Evolutionary conservation across 2,888 invertebrate species (phyloP), one percentile per base, ranked within the genome.

Genomic region (Agelastica alni): DNA sequence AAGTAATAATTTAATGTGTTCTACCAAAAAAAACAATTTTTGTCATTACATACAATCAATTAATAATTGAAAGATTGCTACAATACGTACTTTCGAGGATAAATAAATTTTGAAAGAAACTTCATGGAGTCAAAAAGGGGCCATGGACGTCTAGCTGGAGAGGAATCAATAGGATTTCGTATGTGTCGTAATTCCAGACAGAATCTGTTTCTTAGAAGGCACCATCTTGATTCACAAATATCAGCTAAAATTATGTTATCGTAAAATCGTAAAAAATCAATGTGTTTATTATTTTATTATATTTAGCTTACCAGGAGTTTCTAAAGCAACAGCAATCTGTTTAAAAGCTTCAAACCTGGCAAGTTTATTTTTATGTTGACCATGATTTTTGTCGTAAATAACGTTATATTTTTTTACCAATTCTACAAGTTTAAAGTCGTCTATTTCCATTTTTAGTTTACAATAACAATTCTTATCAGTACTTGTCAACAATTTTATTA

Each of bases 371-470:
- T 41, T 41, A 41, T 41, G 41, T 13, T 41, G 22, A 1, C 41
- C 41, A 26, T 41, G 22, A 26, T 41, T 41, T 41, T 41, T 41
- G 16, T 41, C 41, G 13, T 41, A 41, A 26, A 41, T 41, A 22
- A 41, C 41, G 14, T 41, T 41, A 22, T 26, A 10, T 26, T 14
- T 41, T 26, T 26, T 41, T 3, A 41, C 41, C 13, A 41, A 13
- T 22, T 41, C 41, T 22, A 41, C 12, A 12, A 41, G 22, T 14
- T 41, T 9, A 41, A 26, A 42, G 16, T 28, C 28, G 10, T 42
- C 28, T 2, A 43, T 28, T 28, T 43, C 43, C 43, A 30, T 43
- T 28, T 30, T 30, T 5, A 43, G 17, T 39, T 39, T 18, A 10
- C n/a, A n/a, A n/a, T n/a, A n/a, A n/a, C n/a, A n/a, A n/a, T n/a